Base-by-base conservation (phyloP, 2,113 vertebrate genomes). In the Eidolon helvum region DNA sequence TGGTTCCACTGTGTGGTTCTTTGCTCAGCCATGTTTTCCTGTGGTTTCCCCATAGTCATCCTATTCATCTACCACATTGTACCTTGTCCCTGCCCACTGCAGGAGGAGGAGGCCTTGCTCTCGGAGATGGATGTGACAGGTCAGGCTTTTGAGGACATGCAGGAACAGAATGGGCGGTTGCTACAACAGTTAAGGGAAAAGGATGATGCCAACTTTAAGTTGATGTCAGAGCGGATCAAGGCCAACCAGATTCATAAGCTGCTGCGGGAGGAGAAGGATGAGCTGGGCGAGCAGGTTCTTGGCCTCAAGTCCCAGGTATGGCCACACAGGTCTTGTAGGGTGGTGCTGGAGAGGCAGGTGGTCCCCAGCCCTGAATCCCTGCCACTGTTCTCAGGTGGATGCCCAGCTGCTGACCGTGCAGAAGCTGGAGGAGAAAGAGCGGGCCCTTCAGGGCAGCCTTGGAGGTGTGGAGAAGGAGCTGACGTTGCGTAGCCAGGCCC, bases 211-310 rank as follows among this genome's bases (percentile, higher is more conserved):
- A 99, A 99, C 97, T 99, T 99, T 96, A 99, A 99, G 98, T 98
- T 99, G 55, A 99, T 99, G 99, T 99, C 99, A 0, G 99, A 99
- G 98, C 96, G 99, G 22, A 99, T 99, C 97, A 99, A 99, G 97
- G 99, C 99, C 95, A 99, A 99, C 97, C 99, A 99, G 99, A 99
- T 99, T 95, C 99, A 99, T 97, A 99, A 99, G 98, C 98, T 99
- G 55, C 99, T 99, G 82, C 98, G 99, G 10, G 99, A 99, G 89
- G 99, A 99, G 98, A 99, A 99, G 97, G 99, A 99, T 48, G 99
- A 99, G 97, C 92, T 99, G 98, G 99, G 99, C 0, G 99, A 99
- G 95, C 99, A 99, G 97, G 99, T 99, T 57, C 99, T 99, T 53
- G 98, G 99, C 26, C 99, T 99, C 91, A 99, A 99, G 98, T 99